Evolutionary conservation across 1,140 invertebrate species (phyloP).

Genomic region (Bombus waltoni): DNA sequence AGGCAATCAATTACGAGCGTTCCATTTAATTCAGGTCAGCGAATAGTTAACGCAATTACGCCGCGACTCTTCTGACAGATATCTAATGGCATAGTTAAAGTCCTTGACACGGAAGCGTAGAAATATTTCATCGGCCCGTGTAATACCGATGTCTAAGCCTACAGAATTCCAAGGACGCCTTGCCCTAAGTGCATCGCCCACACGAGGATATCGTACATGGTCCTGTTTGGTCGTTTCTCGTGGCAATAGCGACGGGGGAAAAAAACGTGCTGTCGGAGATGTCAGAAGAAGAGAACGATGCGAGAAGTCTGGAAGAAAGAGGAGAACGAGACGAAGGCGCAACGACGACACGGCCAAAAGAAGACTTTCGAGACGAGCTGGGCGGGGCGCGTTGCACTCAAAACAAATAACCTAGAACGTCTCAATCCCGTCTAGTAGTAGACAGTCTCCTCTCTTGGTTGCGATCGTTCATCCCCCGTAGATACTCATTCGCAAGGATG

Average conservation of each 20-base stretch:
- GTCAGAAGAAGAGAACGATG: not conserved
- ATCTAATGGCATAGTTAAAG: not conserved
- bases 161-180: constrained; percentile 48
- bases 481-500: constrained; percentile 15
- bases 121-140: constrained; percentile 5
- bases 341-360: too few relatives aligned
- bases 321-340: constrained; percentile 15
- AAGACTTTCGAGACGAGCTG: constrained; percentile 58
- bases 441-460: constrained; percentile 44
- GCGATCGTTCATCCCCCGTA: constrained; percentile 37
- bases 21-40: constrained; percentile 21
- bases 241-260: not conserved
- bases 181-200: constrained; percentile 45
- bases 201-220: constrained; percentile 11
- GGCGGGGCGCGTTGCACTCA: constrained; percentile 73
- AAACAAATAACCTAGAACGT: constrained; percentile 78
- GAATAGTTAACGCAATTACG: constrained; percentile 7
- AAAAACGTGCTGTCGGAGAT: constrained; percentile 45
- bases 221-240: constrained; percentile 20
- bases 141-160: not conserved
- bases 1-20: constrained; percentile 14
- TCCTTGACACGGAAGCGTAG: constrained; percentile 19
- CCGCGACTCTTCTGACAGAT: constrained; percentile 11
- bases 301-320: not conserved
- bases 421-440: constrained; percentile 72